phyloP scores from a whole-genome alignment of 2,797 vertebrate species.

The Micromesistius poutassou region DNA sequence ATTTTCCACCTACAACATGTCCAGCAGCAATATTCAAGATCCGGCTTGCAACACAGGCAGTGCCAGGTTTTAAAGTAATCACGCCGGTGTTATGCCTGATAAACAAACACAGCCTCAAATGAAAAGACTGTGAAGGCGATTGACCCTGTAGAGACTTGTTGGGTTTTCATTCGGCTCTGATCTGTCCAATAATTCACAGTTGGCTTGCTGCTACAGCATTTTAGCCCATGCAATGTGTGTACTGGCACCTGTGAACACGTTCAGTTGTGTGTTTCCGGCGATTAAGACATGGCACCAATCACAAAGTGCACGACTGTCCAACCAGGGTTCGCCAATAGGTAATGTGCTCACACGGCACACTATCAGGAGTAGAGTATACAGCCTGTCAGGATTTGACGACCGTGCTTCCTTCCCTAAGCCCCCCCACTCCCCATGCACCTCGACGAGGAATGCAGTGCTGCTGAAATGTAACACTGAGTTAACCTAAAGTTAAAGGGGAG shows the following conservation, averaged over 20 bases:
- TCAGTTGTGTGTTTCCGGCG: constrained; percentile 18
- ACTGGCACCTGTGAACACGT: constrained; percentile 15
- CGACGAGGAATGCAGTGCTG: constrained; percentile 38
- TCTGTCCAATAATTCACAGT: constrained; percentile 38
- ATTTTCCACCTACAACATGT: constrained; percentile 46
- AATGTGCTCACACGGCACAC: constrained; percentile 22
- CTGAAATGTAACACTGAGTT: constrained; percentile 22
- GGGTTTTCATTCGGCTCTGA: constrained; percentile 42
- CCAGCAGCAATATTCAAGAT: constrained; percentile 59
- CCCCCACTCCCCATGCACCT: background rate
- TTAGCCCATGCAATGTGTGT: constrained; percentile 46
- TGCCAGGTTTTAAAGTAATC: constrained; percentile 66
- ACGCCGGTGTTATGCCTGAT: constrained; percentile 41
- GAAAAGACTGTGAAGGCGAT: constrained; percentile 13
- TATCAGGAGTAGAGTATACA: background rate
- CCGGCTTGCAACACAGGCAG: constrained; percentile 52
- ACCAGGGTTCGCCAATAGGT: constrained; percentile 2
- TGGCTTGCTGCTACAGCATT: constrained; percentile 51
- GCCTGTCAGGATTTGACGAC: constrained; percentile 3
- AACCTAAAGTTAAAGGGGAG: constrained; percentile 12
- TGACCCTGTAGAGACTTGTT: constrained; percentile 72
- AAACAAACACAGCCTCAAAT: constrained; percentile 55
- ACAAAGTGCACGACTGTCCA: constrained; percentile 26
- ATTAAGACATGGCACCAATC: constrained; percentile 22
- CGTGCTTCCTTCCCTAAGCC: background rate